phyloP scores from a whole-genome alignment of 1,140 invertebrate genomes.

The Hypothenemus hampei region DNA sequence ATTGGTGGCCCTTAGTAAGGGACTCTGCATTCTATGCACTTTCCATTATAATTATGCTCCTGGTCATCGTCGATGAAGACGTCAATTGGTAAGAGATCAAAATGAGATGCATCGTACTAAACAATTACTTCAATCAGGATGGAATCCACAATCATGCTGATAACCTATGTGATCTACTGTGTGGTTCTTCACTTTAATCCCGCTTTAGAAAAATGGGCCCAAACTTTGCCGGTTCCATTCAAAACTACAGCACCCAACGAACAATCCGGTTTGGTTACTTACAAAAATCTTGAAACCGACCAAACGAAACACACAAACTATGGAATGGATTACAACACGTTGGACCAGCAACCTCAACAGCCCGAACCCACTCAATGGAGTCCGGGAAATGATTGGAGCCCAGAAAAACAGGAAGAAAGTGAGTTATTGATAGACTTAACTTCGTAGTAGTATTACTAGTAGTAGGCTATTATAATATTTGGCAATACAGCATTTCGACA shows the following conservation, averaged over 20 bases:
- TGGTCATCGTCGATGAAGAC: constrained; percentile 76
- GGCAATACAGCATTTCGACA: constrained; percentile 1
- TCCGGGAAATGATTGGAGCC: constrained; percentile 27
- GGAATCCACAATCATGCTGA: constrained; percentile 78
- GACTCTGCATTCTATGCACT: constrained; percentile 92
- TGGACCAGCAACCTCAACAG: constrained; percentile 10
- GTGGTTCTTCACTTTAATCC: constrained; percentile 75
- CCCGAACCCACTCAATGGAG: constrained; percentile 12
- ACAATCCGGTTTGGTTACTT: constrained; percentile 75
- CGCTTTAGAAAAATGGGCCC: constrained; percentile 73
- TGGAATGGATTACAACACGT: constrained; percentile 33
- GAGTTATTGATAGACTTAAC: neutral
- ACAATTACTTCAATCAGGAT: constrained; percentile 53
- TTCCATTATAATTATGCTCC: constrained; percentile 82
- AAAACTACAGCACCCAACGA: constrained; percentile 70
- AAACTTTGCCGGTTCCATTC: constrained; percentile 67
- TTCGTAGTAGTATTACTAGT: neutral
- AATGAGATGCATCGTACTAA: neutral
- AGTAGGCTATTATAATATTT: neutral
- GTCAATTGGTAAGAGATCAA: constrained; percentile 64
- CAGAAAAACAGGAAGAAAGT: constrained; percentile 16
- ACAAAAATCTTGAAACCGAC: constrained; percentile 54
- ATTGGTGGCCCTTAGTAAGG: constrained; percentile 91
- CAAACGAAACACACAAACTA: constrained; percentile 35
- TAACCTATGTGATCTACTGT: constrained; percentile 83